phyloP scores from a whole-genome alignment of 2,113 vertebrate genomes.

The Globicephala melas region DNA sequence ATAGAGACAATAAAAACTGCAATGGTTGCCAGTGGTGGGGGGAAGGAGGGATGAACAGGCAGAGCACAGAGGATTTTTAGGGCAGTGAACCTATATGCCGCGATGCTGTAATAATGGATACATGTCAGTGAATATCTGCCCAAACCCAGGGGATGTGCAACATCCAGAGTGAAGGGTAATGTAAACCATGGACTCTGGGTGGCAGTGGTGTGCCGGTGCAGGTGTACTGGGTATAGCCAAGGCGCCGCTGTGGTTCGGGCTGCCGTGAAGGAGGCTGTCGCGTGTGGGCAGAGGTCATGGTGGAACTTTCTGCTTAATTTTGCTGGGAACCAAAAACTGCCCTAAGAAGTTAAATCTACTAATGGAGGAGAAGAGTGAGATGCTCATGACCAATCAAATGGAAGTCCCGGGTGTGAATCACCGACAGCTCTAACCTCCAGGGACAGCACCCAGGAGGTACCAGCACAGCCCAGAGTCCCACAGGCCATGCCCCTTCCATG shows the following conservation, averaged over 20 bases:
- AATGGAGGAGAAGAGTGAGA: too few species aligned
- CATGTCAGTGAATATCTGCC: fast-evolving
- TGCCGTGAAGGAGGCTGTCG: fast-evolving
- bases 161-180: fast-evolving
- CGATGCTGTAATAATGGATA: fast-evolving
- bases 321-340: not conserved
- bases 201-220: fast-evolving
- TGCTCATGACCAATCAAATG: not conserved
- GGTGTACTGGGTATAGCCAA: fast-evolving
- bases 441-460: fast-evolving
- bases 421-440: not conserved
- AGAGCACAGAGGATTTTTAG: not conserved
- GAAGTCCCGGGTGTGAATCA: not conserved
- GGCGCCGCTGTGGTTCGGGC: fast-evolving
- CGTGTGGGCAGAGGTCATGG: fast-evolving
- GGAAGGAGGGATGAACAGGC: not conserved
- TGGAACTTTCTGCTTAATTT: not conserved
- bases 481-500: fast-evolving
- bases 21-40: not conserved
- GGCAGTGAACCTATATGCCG: not conserved
- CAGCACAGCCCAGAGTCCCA: fast-evolving
- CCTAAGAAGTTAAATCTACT: not conserved
- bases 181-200: fast-evolving
- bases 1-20: not conserved
- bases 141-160: fast-evolving